Evolutionary conservation across 2,888 invertebrate species (phyloP).

Genomic region (Lithophane leautieri): DNA sequence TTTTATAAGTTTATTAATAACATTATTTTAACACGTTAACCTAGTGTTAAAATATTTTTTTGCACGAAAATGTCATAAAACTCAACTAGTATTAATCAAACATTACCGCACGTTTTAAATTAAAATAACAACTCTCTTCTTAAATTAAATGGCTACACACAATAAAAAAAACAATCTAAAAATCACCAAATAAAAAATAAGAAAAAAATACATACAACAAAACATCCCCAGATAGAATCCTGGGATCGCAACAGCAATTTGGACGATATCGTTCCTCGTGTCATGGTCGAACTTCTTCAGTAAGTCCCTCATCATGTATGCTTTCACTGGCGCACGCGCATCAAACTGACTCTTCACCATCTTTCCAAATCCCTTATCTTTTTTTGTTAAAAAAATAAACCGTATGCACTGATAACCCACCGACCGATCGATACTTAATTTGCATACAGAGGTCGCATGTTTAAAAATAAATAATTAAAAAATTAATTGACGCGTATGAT

Average conservation of each 20-base stretch:
- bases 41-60: background rate
- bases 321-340: conserved; percentile 79
- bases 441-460: conserved; percentile 77
- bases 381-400: conserved; percentile 69
- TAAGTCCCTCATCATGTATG: conserved; percentile 88
- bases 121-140: background rate
- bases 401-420: conserved; percentile 84
- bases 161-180: background rate
- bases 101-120: background rate
- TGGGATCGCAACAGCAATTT: conserved; percentile 79
- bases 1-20: background rate
- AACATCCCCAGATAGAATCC: conserved; percentile 86
- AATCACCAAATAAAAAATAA: background rate
- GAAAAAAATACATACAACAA: conserved; percentile 80
- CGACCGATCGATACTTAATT: conserved; percentile 77
- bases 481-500: conserved; percentile 71
- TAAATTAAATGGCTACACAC: too few species aligned
- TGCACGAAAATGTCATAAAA: background rate
- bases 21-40: background rate
- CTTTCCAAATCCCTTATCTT: conserved; percentile 69
- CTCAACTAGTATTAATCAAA: background rate
- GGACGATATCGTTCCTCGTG: conserved; percentile 82
- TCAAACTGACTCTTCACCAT: conserved; percentile 87
- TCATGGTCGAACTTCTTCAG: conserved; percentile 85
- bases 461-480: conserved; percentile 63